Evolutionary conservation across 2,888 invertebrate species (phyloP).

Genomic region (Graphium colonna): DNA sequence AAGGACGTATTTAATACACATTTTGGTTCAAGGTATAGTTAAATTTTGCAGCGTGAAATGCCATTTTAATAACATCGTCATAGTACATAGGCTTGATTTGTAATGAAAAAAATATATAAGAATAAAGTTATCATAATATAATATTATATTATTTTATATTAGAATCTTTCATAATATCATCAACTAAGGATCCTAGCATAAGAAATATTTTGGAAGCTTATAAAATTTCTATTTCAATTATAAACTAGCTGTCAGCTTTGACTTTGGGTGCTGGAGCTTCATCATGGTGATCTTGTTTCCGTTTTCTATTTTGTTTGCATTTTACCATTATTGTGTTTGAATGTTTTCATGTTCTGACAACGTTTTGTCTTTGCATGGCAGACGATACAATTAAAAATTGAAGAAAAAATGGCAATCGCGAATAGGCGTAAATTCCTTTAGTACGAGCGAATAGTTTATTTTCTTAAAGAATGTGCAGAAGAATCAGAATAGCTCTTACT

Average conservation of each 20-base stretch:
- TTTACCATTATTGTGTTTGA: constrained; percentile 51
- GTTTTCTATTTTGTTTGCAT: constrained; percentile 54
- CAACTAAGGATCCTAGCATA: neutral
- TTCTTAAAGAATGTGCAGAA: no score
- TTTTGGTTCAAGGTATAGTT: constrained; percentile 2
- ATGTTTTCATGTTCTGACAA: constrained; percentile 70
- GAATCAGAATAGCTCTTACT: no score
- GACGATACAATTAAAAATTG: no score
- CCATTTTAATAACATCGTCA: no score
- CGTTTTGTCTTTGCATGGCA: constrained; percentile 80
- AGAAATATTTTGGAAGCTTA: constrained; percentile 8
- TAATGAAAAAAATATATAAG: no score
- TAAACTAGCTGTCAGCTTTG: constrained; percentile 47
- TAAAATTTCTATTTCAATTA: neutral
- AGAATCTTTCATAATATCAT: neutral
- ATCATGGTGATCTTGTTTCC: constrained; percentile 48
- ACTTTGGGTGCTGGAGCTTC: constrained; percentile 53
- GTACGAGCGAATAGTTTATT: no score
- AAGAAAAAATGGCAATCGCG: no score
- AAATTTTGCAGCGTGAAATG: no score
- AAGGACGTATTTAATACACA: neutral
- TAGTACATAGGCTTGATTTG: no score
- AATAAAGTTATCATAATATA: no score
- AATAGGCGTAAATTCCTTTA: no score
- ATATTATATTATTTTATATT: no score